Evolutionary conservation across 2,797 vertebrate species (phyloP).

Genomic region (Furcifer pardalis): DNA sequence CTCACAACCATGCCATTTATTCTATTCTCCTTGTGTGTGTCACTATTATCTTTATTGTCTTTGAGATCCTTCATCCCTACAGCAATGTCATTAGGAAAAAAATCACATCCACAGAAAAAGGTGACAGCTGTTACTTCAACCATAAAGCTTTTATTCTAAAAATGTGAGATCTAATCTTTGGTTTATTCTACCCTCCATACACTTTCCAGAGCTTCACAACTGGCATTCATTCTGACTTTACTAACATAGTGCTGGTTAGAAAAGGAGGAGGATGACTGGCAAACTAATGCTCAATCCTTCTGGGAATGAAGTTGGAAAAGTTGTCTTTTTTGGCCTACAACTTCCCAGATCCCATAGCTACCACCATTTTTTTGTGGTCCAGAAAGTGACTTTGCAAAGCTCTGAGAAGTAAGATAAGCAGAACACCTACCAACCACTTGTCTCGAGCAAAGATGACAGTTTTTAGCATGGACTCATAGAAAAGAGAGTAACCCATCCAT

Average conservation of each 20-base stretch:
- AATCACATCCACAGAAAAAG: slow-evolving; percentile 24
- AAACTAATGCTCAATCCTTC: slow-evolving; percentile 37
- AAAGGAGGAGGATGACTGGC: slow-evolving; percentile 22
- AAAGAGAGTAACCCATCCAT: slow-evolving; percentile 99
- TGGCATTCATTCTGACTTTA: not conserved
- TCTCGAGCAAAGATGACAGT: slow-evolving; percentile 97
- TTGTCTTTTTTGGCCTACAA: too few relatives aligned
- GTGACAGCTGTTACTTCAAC: slow-evolving; percentile 37
- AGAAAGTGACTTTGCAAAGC: not conserved
- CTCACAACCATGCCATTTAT: slow-evolving; percentile 58
- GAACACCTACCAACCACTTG: slow-evolving; percentile 94
- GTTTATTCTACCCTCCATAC: slow-evolving; percentile 16
- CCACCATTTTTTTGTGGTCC: too few relatives aligned
- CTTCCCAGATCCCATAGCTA: too few relatives aligned
- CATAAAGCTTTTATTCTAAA: slow-evolving; percentile 37
- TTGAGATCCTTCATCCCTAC: slow-evolving; percentile 50
- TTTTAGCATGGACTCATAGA: slow-evolving; percentile 98
- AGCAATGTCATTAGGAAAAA: slow-evolving; percentile 23
- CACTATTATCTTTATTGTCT: slow-evolving; percentile 47
- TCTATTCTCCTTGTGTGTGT: slow-evolving; percentile 64
- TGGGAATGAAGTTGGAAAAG: not conserved
- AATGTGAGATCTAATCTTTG: not conserved
- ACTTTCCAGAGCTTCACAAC: not conserved
- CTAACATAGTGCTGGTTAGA: slow-evolving; percentile 5
- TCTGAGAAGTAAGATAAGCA: slow-evolving; percentile 41